phyloP scores from a whole-genome alignment of 2,113 vertebrate species.

The Indicator maculatus region DNA sequence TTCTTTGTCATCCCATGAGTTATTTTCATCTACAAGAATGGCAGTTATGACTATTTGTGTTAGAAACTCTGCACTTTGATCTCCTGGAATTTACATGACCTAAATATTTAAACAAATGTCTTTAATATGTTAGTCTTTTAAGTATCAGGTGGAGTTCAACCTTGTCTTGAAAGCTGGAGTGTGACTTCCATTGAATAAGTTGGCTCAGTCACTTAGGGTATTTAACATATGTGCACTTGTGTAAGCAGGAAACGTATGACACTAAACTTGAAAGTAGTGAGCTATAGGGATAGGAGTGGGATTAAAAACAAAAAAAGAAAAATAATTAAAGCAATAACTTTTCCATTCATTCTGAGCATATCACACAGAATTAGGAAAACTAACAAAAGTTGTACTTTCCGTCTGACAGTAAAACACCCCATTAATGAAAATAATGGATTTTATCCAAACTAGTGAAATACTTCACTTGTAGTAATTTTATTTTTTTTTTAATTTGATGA shows the following conservation, averaged over 20 bases:
- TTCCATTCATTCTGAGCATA: constrained; percentile 72
- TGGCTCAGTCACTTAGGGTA: background rate
- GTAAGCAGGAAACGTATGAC: background rate
- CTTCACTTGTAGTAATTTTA: background rate
- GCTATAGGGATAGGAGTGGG: constrained; percentile 49
- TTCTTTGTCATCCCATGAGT: background rate
- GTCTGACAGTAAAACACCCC: constrained; percentile 73
- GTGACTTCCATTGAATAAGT: background rate
- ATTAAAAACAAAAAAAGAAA: constrained; percentile 70
- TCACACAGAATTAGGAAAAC: constrained; percentile 70
- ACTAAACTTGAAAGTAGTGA: constrained; percentile 53
- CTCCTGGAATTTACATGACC: constrained; percentile 32
- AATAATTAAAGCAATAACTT: constrained; percentile 72
- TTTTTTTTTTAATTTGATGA: constrained; percentile 2
- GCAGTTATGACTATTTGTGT: constrained; percentile 24
- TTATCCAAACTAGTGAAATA: constrained; percentile 70
- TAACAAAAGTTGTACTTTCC: constrained; percentile 75
- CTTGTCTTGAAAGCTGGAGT: background rate
- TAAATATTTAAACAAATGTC: constrained; percentile 46
- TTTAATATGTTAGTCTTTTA: constrained; percentile 39
- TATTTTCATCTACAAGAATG: constrained; percentile 28
- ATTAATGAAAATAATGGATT: constrained; percentile 80
- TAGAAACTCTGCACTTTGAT: constrained; percentile 8
- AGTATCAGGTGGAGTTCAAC: background rate
- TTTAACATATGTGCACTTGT: background rate